Conservation (phyloP, 2,888 invertebrate species). For the Sycophila texana region DNA sequence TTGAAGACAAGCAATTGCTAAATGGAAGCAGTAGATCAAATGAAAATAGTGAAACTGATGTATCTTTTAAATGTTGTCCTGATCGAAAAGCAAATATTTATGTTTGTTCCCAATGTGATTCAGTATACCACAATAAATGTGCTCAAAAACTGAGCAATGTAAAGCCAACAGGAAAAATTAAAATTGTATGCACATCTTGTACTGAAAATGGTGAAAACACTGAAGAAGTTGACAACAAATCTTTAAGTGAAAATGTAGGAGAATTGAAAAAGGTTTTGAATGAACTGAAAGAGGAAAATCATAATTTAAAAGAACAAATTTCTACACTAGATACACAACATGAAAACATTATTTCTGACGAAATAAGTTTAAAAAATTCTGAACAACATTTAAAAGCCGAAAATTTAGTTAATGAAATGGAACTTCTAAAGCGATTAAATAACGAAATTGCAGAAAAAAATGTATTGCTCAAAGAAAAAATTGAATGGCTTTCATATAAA, state of each 20-base stretch:
- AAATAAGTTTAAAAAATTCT: conserved; percentile 36
- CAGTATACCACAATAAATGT: conserved; percentile 54
- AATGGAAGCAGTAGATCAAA: conserved; percentile 10
- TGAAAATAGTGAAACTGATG: neutral
- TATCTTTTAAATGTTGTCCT: conserved; percentile 55
- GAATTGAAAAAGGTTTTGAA: conserved; percentile 32
- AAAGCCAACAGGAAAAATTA: conserved; percentile 24
- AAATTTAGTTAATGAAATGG: conserved; percentile 45
- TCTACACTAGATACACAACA: conserved; percentile 17
- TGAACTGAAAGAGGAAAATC: conserved; percentile 45
- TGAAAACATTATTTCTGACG: conserved; percentile 35
- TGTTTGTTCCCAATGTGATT: conserved; percentile 49
- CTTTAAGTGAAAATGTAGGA: conserved; percentile 35
- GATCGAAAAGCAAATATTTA: conserved; percentile 54
- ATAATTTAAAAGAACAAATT: conserved; percentile 44
- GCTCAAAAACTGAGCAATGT: conserved; percentile 36
- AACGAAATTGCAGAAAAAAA: conserved; percentile 43
- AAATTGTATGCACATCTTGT: conserved; percentile 41
- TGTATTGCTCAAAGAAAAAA: conserved; percentile 49
- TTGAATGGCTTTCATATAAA: conserved; percentile 40
- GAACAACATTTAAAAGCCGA: conserved; percentile 43
- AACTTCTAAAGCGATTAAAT: conserved; percentile 44
- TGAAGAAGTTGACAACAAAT: conserved; percentile 38
- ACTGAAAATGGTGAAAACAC: neutral
- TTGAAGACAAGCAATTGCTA: conserved; percentile 57